phyloP scores from a whole-genome alignment of 2,888 invertebrate species.

The Pristionchus japonicus region DNA sequence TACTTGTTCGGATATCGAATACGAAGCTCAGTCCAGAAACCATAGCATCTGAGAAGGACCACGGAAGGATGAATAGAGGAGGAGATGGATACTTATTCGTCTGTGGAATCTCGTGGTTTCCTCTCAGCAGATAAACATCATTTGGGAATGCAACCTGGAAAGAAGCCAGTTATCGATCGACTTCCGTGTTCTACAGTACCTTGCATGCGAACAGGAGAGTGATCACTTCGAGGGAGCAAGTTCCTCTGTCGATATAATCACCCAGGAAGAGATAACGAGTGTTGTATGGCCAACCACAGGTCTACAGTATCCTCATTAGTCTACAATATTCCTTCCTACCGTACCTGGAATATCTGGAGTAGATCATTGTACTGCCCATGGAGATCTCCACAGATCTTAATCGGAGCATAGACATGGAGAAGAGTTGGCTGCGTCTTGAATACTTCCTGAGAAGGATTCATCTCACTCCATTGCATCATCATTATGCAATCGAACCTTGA shows the following conservation, averaged over 20 bases:
- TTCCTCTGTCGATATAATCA: constrained; percentile 56
- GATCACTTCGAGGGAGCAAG: constrained; percentile 48
- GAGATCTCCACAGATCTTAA: constrained; percentile 60
- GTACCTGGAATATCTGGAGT: constrained; percentile 56
- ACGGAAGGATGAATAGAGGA: not conserved
- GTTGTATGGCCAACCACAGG: constrained; percentile 60
- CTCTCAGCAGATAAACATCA: constrained; percentile 62
- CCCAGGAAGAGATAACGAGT: constrained; percentile 62
- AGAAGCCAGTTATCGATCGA: not conserved
- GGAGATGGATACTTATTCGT: constrained; percentile 51
- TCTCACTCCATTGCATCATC: not conserved
- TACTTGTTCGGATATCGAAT: constrained; percentile 53
- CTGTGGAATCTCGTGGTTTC: constrained; percentile 60
- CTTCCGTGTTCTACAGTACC: not conserved
- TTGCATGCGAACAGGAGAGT: constrained; percentile 43
- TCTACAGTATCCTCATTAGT: constrained; percentile 41
- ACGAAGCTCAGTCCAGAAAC: constrained; percentile 59
- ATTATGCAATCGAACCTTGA: not conserved
- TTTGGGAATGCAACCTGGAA: constrained; percentile 56
- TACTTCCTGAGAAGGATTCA: constrained; percentile 30
- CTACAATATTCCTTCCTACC: not conserved
- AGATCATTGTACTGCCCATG: constrained; percentile 59
- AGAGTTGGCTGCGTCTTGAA: constrained; percentile 47
- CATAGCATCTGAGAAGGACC: constrained; percentile 55
- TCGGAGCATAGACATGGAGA: constrained; percentile 51